Base-by-base conservation (phyloP, 30 jellyfish, hydroid and myxozoan genomes). In the Cassiopea andromeda region DNA sequence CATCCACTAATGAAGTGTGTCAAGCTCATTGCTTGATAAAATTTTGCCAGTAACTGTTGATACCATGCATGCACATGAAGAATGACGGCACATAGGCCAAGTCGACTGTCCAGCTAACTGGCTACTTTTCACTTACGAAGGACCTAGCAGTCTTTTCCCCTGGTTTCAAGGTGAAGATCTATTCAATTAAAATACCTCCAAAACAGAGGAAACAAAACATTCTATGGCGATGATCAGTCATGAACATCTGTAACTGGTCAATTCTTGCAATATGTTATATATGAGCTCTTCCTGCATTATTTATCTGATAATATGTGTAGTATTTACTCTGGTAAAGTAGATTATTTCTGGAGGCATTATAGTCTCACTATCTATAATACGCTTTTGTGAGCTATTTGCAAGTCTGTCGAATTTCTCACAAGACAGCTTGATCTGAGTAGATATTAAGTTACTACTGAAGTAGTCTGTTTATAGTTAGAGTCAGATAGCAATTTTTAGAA, bases 1-100 rank as follows among this genome's bases (percentile, higher is more conserved):
- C 1, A 74, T 10, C 78, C 79, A 48, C 19, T 84, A 44, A 49
- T 84, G 93, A 85, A 75, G 45, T 85, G 93, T 80, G 81, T 59
- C 12, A 85, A 85, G 77, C 60, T 73, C 47, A 44, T 4, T 44
- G 61, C 75, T 45, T 85, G 72, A 73, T 0, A 47, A 49, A 10
- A 3, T 48, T 18, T 54, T 80, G 46, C 7, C 80, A 8, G 18
- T 58, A 47, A 59, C 7, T 59, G 80, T 44, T 66, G 80, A 61
- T 18, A 80, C 16, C 66, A 59, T 17, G 79, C 78, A 66, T 80
- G 67, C 60, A 76, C 38, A 43, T 70, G n/a, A 70, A 66, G 75
- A 70, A 70, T 0, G 38, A 27, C 0, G 79, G 79, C 79, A n/a
- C 27, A 15, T 18, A 2, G 3, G 79, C 54, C 79, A 27, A 70